Conservation (phyloP, 1,140 invertebrate species). For the Caenorhabditis brenneri region DNA sequence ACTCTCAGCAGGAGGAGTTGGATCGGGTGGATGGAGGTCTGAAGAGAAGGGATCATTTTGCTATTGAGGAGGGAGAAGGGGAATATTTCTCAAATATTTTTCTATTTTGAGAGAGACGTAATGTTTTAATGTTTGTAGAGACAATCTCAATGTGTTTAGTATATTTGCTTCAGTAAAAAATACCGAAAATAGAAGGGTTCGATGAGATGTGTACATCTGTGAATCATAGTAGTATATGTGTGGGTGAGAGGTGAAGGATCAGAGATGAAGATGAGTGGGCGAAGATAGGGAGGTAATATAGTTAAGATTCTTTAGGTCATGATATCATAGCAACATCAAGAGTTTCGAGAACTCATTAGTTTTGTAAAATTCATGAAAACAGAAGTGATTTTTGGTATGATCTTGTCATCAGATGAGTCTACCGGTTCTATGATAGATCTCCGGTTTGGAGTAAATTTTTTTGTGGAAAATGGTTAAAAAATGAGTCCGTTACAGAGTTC, state of each 20-base stretch:
- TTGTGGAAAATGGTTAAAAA: too few species aligned
- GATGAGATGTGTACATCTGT: too few species aligned
- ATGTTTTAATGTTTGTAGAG: constrained; percentile 16
- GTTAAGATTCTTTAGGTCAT: background rate
- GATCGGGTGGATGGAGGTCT: background rate
- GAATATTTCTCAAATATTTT: background rate
- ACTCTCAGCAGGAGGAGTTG: constrained; percentile 1
- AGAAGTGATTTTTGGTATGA: too few species aligned
- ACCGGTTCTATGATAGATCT: too few species aligned
- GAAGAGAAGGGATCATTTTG: background rate
- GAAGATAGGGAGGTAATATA: background rate
- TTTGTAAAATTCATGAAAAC: too few species aligned
- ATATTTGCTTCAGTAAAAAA: constrained; percentile 15
- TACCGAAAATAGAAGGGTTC: background rate
- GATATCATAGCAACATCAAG: background rate
- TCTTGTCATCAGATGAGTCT: too few species aligned
- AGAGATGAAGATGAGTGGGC: constrained; percentile 32
- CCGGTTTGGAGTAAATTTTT: too few species aligned
- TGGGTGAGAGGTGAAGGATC: background rate
- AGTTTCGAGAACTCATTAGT: too few species aligned
- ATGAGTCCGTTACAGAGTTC: too few species aligned
- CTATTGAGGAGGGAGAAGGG: background rate
- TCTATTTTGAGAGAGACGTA: constrained; percentile 7
- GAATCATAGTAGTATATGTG: background rate
- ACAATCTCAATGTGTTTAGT: background rate